Evolutionary conservation across 2,888 invertebrate genomes (phyloP).

Genomic region (Microctonus aethiopoides): DNA sequence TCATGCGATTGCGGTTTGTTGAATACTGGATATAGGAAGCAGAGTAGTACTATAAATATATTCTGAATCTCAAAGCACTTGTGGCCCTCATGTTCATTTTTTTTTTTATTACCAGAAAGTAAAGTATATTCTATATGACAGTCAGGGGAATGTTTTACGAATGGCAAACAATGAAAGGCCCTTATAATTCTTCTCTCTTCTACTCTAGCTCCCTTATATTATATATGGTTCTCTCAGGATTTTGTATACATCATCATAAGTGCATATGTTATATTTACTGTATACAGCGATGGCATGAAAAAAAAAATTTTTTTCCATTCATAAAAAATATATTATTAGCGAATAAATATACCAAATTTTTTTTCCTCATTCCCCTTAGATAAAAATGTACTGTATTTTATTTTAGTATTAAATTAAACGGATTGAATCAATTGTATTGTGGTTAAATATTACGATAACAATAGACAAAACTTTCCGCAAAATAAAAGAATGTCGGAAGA

Average conservation of each 20-base stretch:
- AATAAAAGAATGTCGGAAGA: conserved; percentile 2
- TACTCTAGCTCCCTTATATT: not conserved
- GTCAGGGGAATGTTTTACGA: not conserved
- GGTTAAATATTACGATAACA: too few relatives aligned
- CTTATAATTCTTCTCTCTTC: not conserved
- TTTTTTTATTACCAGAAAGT: not conserved
- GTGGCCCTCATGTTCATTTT: conserved; percentile 18
- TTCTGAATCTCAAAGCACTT: not conserved
- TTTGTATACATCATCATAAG: conserved; percentile 17
- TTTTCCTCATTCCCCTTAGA: too few relatives aligned
- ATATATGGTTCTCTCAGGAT: conserved; percentile 24
- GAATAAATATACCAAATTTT: too few relatives aligned
- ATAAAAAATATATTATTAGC: too few relatives aligned
- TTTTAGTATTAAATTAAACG: not conserved
- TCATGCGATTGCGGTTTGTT: conserved; percentile 24
- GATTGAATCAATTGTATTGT: too few relatives aligned
- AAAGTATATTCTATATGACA: conserved; percentile 5
- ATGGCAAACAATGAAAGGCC: not conserved
- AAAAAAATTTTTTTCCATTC: not conserved
- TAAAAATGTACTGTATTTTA: not conserved
- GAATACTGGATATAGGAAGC: not conserved
- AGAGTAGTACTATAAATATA: too few relatives aligned
- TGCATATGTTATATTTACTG: not conserved
- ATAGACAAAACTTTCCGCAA: conserved; percentile 22
- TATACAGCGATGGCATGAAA: not conserved